A percentile compares a stretch with the other conserved stretches of the same genome.
Evolutionary conservation across 2,888 invertebrate species (phyloP).

Genomic region (Macrosiphum euphorbiae): DNA sequence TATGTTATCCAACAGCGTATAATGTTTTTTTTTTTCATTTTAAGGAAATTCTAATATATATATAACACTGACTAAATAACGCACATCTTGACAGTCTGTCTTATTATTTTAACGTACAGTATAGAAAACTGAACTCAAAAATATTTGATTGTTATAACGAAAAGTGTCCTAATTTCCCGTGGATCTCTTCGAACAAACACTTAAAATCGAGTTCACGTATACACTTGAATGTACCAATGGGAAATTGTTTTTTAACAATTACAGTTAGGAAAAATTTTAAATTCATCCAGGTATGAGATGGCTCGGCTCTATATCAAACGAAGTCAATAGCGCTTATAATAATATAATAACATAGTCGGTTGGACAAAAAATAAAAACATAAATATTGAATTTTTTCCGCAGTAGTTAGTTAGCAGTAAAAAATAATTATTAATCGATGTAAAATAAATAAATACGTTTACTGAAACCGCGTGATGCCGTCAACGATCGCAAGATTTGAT

Average conservation of each 20-base stretch:
- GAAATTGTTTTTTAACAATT: not conserved
- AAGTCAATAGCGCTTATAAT: not conserved
- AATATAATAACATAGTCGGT: not conserved
- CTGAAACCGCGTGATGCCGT: not conserved
- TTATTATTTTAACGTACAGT: not conserved
- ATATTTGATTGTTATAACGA: not conserved
- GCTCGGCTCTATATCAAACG: not conserved
- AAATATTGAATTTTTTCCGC: not conserved
- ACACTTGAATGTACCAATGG: not conserved
- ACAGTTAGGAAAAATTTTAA: not conserved
- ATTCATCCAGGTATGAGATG: not conserved
- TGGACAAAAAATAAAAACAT: not conserved
- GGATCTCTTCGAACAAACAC: not conserved
- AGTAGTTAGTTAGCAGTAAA: not conserved
- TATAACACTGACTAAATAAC: not conserved
- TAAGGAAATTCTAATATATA: not conserved
- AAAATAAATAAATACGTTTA: not conserved
- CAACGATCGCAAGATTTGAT: not conserved
- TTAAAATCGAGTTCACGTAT: not conserved
- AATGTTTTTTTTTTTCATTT: not conserved
- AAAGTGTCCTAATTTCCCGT: not conserved
- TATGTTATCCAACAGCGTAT: not conserved
- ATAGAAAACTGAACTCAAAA: not conserved
- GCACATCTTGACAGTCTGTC: not conserved
- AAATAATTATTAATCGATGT: not conserved